phyloP scores from a whole-genome alignment of 1,140 invertebrate species.

The Doryteuthis pealeii region DNA sequence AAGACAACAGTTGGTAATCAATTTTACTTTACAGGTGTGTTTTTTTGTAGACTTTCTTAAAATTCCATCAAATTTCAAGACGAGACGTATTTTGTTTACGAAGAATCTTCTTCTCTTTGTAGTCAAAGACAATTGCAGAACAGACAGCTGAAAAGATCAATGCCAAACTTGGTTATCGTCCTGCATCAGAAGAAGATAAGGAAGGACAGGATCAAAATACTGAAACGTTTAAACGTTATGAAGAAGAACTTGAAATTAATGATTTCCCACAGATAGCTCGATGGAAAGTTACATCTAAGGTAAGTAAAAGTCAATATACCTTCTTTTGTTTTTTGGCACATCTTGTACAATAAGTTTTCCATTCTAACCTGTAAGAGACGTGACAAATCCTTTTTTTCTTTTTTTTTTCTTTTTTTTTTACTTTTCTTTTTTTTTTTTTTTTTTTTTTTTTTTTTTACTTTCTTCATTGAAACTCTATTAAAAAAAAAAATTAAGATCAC shows the following conservation, averaged over 20 bases:
- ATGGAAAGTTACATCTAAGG: slow-evolving; percentile 97
- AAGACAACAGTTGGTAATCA: too few relatives aligned
- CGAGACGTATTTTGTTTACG: too few relatives aligned
- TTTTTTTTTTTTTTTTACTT: too few relatives aligned
- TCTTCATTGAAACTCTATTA: too few relatives aligned
- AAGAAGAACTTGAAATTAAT: slow-evolving; percentile 99
- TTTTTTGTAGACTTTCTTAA: too few relatives aligned
- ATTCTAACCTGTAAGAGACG: background rate
- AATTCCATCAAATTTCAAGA: too few relatives aligned
- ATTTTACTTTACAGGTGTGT: too few relatives aligned
- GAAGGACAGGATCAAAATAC: slow-evolving; percentile 60
- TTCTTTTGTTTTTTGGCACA: slow-evolving; percentile 31
- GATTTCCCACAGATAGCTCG: slow-evolving; percentile 98
- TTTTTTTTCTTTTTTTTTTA: too few relatives aligned
- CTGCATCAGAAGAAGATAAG: slow-evolving; percentile 77
- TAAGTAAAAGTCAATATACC: too few relatives aligned
- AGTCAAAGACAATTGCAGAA: slow-evolving; percentile 62
- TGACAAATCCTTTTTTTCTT: background rate
- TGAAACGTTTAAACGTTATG: slow-evolving; percentile 77
- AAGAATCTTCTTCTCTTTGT: slow-evolving; percentile 21
- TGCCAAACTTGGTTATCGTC: slow-evolving; percentile 95
- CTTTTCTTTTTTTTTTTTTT: too few relatives aligned
- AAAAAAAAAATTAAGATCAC: too few relatives aligned
- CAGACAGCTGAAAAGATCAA: slow-evolving; percentile 89
- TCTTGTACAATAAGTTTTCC: too few relatives aligned